Evolutionary conservation across 2,888 invertebrate genomes (phyloP), one percentile per base, ranked within the genome.

Genomic region (Clepsis dumicolana): DNA sequence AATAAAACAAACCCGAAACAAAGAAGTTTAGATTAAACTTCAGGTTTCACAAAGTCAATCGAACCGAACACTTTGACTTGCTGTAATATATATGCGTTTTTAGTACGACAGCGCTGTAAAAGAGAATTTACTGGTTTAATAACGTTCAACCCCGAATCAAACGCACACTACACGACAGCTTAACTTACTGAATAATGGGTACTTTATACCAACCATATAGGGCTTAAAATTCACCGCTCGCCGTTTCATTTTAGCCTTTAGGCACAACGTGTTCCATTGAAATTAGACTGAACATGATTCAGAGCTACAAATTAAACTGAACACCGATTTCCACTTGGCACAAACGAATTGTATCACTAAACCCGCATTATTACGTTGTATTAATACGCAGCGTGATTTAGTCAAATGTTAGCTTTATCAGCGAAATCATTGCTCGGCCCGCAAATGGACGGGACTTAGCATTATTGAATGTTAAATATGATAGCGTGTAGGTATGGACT

Each of bases 251-350:
- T 16, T 27, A 50, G 27, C 62, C 53, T 67, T 62, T 67, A 50
- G 50, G 16, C 56, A 56, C 38, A 50, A 29, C 56, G 41, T 41
- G 16, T 29, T 59, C 50, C 44, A 66, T 70, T 66, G 56, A 62
- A 65, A 64, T 67, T 64, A 62, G 38, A 65, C 59, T 64, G 65
- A 70, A 65, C 71, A 71, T 61, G 70, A 71, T 64, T 67, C 50
- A 64, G 35, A 24, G 66, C 66, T 63, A n/a, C 57, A 68, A 68
- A 68, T 68, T 68, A 64, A 64, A 68, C 63, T 59, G 41, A 68
- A 68, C 63, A 64, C 63, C 50, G 57, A 68, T 63, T 68, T 59
- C 25, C 52, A 63, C 57, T 63, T 57, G 56, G 41, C 56, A 57
- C 27, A 61, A 56, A 27, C 38, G 53, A 53, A 61, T 38, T 38